Evolutionary conservation across 2,888 invertebrate genomes (phyloP), one percentile per base, ranked within the genome.

Genomic region (Steinernema scapterisci): DNA sequence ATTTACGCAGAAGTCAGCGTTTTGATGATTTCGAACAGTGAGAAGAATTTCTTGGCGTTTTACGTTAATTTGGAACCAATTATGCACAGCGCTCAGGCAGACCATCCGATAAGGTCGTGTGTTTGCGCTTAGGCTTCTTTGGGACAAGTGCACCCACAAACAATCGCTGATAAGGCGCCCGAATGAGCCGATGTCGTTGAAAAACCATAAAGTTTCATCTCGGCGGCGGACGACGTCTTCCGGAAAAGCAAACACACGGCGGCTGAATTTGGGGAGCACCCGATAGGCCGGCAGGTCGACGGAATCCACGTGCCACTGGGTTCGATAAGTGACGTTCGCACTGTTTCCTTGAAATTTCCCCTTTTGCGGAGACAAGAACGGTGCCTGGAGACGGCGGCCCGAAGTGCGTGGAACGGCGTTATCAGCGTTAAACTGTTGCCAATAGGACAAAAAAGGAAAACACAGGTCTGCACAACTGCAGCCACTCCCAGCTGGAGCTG

Each of bases 131-230:
- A 38, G 38, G 38, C 38, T 48, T 54, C 3, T 25, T 54, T 21
- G 21, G 54, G 54, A 54, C 54, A 21, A 21, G 21, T 54, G 54
- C 54, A 54, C 23, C 25, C 23, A 38, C 38, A 19, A 54, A 21
- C 21, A 23, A 5, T 25, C 54, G 21, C 21, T 54, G 54, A 54
- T 54, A 54, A 54, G 54, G 54, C 38, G 3, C 38, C 54, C 54
- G 54, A 54, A 25, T 5, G 54, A 6, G 54, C 5, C 54, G 25
- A 54, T 54, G 54, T 54, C 54, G 54, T 54, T 54, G 54, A 54
- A 54, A 54, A 48, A 16, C 48, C 13, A 9, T 6, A 9, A 38
- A 38, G 38, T 38, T 38, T 38, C 48, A 19, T 19, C 19, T 48
- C n/a, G 16, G 48, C 13, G 7, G 48, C 48, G 48, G 19, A 2